Conservation (phyloP, 2,113 vertebrate genomes). For the Urocitellus parryii region DNA sequence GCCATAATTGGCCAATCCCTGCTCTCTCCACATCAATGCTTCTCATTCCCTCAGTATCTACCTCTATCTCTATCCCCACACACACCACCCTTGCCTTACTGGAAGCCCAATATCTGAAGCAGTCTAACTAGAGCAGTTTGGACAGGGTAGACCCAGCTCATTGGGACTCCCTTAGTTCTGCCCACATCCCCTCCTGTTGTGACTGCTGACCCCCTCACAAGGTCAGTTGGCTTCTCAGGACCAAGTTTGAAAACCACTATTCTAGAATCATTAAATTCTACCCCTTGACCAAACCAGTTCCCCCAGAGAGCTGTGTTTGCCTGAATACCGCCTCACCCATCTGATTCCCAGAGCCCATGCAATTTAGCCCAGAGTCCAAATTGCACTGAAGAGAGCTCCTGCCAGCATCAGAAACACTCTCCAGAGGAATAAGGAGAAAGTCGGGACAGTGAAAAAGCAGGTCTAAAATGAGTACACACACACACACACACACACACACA, state of each 20-base stretch:
- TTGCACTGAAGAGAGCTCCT: not conserved
- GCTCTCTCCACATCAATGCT: not conserved
- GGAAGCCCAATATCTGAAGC: not conserved
- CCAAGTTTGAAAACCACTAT: not conserved
- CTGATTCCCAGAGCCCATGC: too few species aligned
- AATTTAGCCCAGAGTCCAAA: not conserved
- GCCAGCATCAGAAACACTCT: not conserved
- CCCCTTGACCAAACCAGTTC: not conserved
- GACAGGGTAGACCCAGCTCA: not conserved
- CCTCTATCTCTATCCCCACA: too few species aligned
- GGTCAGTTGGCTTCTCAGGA: not conserved
- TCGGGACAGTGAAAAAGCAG: too few species aligned
- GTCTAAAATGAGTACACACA: too few species aligned
- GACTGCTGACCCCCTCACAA: not conserved
- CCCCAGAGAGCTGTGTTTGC: not conserved
- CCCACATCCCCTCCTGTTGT: too few species aligned
- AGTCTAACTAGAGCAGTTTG: not conserved
- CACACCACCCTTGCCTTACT: not conserved
- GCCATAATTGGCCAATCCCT: not conserved
- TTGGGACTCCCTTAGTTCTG: not conserved
- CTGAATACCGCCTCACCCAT: not conserved
- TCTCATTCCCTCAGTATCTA: not conserved
- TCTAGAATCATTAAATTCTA: not conserved
- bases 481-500: too few species aligned
- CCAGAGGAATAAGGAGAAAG: not conserved